Percentiles rank a stretch among this genome's conserved stretches.
These are phyloP conservation scores for Philhelius pedissequus DNA, from an alignment of 2,888 invertebrate genomes.

Conservation along the genomic window DNA sequence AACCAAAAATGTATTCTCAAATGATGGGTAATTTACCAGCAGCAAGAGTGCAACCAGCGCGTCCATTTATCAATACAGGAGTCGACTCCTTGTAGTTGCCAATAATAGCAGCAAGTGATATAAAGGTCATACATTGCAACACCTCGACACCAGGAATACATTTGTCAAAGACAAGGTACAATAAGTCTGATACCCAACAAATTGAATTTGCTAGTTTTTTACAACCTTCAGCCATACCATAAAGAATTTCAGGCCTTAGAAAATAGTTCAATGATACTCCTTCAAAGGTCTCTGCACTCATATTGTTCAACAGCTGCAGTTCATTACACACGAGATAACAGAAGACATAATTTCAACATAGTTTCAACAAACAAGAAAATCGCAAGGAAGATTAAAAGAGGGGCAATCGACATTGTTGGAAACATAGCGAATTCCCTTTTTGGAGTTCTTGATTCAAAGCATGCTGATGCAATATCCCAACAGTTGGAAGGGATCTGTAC, in stretches of 20 bases:
- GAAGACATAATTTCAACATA: neutral
- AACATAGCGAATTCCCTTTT: constrained; percentile 51
- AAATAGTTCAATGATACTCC: constrained; percentile 11
- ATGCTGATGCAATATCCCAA: neutral
- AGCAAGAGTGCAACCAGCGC: neutral
- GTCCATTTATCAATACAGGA: neutral
- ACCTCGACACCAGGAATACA: constrained; percentile 22
- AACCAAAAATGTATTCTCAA: too few species aligned
- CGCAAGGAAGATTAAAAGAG: neutral
- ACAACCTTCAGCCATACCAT: constrained; percentile 25
- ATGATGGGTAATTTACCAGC: neutral
- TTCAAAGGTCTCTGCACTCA: neutral
- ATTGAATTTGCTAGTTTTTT: constrained; percentile 46
- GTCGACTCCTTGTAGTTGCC: neutral
- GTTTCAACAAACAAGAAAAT: neutral
- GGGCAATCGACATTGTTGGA: constrained; percentile 31
- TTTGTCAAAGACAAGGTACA: neutral
- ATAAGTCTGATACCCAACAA: neutral
- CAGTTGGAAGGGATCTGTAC: neutral
- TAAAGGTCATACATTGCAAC: neutral
- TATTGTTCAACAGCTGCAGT: neutral
- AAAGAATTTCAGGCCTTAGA: constrained; percentile 16
- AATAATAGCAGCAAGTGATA: neutral
- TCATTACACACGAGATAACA: neutral
- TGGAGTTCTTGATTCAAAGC: constrained; percentile 45